phyloP scores from a whole-genome alignment of 1,140 invertebrate genomes.

The Pomacea maculata region DNA sequence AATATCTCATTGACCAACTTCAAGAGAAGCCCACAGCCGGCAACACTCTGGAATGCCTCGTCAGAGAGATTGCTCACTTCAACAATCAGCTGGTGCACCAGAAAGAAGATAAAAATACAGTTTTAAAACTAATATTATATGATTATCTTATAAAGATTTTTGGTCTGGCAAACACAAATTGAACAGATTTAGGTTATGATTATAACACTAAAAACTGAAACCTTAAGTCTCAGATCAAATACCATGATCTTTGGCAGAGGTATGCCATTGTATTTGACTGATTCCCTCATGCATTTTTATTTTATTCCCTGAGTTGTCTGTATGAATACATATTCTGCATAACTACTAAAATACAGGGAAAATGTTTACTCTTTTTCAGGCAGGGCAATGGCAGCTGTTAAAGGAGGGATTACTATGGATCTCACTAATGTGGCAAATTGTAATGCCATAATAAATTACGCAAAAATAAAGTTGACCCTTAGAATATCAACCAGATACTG shows the following conservation, averaged over 20 bases:
- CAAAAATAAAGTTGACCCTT: no score
- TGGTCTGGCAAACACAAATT: not conserved
- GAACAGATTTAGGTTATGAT: not conserved
- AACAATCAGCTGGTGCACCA: conserved; percentile 72
- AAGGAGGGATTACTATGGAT: no score
- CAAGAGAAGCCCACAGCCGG: conserved; percentile 73
- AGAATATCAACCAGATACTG: no score
- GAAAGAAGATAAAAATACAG: not conserved
- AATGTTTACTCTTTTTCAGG: no score
- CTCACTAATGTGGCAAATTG: no score
- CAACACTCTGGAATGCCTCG: conserved; percentile 69
- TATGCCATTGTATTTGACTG: not conserved
- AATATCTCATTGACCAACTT: conserved; percentile 74
- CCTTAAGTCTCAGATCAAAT: not conserved
- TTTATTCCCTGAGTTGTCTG: no score
- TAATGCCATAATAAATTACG: no score
- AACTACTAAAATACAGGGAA: no score
- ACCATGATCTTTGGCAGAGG: no score
- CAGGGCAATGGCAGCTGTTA: no score
- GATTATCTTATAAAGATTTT: not conserved
- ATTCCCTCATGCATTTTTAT: no score
- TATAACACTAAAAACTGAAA: not conserved
- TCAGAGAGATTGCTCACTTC: conserved; percentile 72
- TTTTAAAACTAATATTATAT: not conserved
- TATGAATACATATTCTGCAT: no score